Base-by-base conservation (phyloP, 2,888 invertebrate species). In the Idaea aversata region DNA sequence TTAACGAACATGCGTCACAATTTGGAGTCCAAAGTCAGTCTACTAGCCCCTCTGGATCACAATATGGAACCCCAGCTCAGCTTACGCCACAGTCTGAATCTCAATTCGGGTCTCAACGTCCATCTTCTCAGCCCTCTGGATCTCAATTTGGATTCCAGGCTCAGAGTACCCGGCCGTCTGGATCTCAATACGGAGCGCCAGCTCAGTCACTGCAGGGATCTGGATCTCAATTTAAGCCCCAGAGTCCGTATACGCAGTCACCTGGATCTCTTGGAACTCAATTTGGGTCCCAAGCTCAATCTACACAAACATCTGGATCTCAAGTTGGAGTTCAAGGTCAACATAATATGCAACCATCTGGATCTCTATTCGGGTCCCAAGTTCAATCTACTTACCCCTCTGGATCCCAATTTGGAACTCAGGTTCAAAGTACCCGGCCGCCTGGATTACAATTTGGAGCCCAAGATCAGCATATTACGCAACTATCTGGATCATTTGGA, bases 21-120 rank as follows among this genome's bases (percentile, higher is more conserved):
- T 66, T 65, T 65, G 71, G 64, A 64, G 62, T 38, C 7, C 67
- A 67, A 35, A 65, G 67, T 16, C 69, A 71, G 60, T 61, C 34
- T 61, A 64, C 57, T 34, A 63, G 61, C 62, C 69, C 72, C 5
- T 60, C 63, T 15, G 65, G 57, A 15, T 25, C 69, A 57, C 68
- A 70, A 61, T 64, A 64, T 15, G 65, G 63, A 25, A 47, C 63
- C 58, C 65, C 67, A 7, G 5, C 65, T 62, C 67, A 69, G 64
- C 38, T 15, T 62, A 64, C 59, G 15, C 64, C 62, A 64, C 68
- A 70, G 5, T 59, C 63, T 15, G 65, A 59, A n/a, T 34, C 69
- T 61, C 67, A 71, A 60, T 64, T 64, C n/a, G 65, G 63, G 16
- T 57, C 63, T 57, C 65, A 68, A 25, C n/a, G 61, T 58, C 47